Percentiles rank a stretch among this genome's conserved stretches.
Evolutionary conservation across 2,113 vertebrate genomes (phyloP).

Genomic region (Gambusia affinis): DNA sequence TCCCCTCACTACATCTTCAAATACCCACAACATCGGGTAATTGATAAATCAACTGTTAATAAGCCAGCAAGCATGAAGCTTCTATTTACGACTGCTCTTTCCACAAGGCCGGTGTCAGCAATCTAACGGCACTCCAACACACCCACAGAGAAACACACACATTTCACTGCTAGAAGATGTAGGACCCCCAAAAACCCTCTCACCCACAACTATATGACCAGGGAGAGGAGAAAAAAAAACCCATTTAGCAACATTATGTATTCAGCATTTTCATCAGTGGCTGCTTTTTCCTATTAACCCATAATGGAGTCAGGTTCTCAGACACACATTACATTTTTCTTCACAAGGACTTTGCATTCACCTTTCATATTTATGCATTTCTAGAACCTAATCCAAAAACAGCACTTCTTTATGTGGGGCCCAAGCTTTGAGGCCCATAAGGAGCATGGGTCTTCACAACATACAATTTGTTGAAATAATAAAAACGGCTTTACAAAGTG

Average conservation of each 20-base stretch:
- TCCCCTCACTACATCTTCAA: slow-evolving; percentile 39
- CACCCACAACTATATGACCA: slow-evolving; percentile 42
- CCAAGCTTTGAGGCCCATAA: too few relatives aligned
- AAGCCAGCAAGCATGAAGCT: slow-evolving; percentile 56
- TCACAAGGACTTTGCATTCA: too few relatives aligned
- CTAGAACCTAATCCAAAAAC: too few relatives aligned
- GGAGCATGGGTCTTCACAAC: too few relatives aligned
- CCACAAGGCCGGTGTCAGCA: slow-evolving; percentile 68
- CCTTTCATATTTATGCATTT: too few relatives aligned
- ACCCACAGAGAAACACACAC: slow-evolving; percentile 17
- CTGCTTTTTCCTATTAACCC: slow-evolving; percentile 58
- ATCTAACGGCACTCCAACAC: slow-evolving; percentile 37
- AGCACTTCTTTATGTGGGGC: too few relatives aligned
- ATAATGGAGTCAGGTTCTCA: slow-evolving; percentile 54
- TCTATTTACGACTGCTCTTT: slow-evolving; percentile 69
- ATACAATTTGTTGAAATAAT: too few relatives aligned
- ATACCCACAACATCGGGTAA: slow-evolving; percentile 53
- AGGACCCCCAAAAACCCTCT: slow-evolving; percentile 37
- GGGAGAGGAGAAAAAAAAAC: slow-evolving; percentile 16
- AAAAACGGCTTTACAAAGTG: too few relatives aligned
- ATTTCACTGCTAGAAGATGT: slow-evolving; percentile 42
- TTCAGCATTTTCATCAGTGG: slow-evolving; percentile 61
- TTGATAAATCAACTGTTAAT: slow-evolving; percentile 77
- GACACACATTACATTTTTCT: not conserved
- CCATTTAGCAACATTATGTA: slow-evolving; percentile 43